Evolutionary conservation across 1,140 invertebrate genomes (phyloP).

Genomic region (Hyphantria cunea): DNA sequence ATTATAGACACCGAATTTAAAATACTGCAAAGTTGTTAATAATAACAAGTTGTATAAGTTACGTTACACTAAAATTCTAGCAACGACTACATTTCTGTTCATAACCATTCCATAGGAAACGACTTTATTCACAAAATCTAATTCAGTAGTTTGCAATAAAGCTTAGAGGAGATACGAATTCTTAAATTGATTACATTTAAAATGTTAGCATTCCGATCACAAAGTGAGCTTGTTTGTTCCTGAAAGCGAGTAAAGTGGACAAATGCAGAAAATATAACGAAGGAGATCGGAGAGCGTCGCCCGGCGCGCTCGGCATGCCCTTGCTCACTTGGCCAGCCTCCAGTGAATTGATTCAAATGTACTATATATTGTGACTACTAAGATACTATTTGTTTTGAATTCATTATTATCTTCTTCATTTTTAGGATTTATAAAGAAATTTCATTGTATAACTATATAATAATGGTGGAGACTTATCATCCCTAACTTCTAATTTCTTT

Average conservation of each 20-base stretch:
- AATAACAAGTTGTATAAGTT: no score
- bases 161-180: slow-evolving; percentile 22
- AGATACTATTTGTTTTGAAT: slow-evolving; percentile 35
- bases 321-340: slow-evolving; percentile 51
- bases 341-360: slow-evolving; percentile 65
- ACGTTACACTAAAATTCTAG: no score
- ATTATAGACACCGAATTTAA: no score
- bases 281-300: slow-evolving; percentile 31
- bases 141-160: slow-evolving; percentile 20
- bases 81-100: no score
- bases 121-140: background rate
- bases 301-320: background rate
- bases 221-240: slow-evolving; percentile 64
- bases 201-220: slow-evolving; percentile 56
- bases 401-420: slow-evolving; percentile 19
- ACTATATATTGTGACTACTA: slow-evolving; percentile 47
- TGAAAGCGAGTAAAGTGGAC: slow-evolving; percentile 64
- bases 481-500: no score
- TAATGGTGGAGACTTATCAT: no score
- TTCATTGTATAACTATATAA: no score
- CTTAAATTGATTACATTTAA: slow-evolving; percentile 26
- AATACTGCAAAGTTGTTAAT: no score
- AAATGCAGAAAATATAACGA: slow-evolving; percentile 63
- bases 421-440: no score
- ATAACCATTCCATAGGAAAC: no score